phyloP scores from a whole-genome alignment of 2,888 invertebrate species.

The Steromphala cineraria region DNA sequence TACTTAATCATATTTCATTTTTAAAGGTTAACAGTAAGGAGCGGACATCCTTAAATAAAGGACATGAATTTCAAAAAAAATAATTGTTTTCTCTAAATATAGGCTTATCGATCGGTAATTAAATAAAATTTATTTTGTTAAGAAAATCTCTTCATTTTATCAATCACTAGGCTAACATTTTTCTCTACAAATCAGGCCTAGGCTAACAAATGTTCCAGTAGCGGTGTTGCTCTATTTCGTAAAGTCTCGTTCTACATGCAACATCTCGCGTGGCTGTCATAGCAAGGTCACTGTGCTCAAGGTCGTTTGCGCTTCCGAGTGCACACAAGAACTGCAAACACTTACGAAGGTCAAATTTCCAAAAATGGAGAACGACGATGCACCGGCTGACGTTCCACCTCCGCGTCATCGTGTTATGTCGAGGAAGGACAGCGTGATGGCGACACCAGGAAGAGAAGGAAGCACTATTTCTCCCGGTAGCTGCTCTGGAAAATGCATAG shows the following conservation, averaged over 20 bases:
- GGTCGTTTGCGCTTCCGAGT: background rate
- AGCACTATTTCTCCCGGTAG: slow-evolving; percentile 66
- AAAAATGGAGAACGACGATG: slow-evolving; percentile 8
- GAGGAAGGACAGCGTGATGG: slow-evolving; percentile 61
- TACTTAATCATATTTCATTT: too few relatives aligned
- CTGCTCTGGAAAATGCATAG: slow-evolving; percentile 90
- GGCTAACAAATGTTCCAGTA: too few relatives aligned
- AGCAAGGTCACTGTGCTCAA: slow-evolving; percentile 1
- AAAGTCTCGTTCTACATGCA: background rate
- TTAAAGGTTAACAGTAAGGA: too few relatives aligned
- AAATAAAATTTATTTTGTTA: too few relatives aligned
- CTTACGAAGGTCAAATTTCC: background rate
- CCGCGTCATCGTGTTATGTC: slow-evolving; percentile 2
- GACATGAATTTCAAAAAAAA: too few relatives aligned
- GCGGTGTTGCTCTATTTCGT: too few relatives aligned
- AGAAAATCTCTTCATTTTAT: too few relatives aligned
- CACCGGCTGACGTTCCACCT: background rate
- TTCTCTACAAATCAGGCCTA: too few relatives aligned
- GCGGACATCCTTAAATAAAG: too few relatives aligned
- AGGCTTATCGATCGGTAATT: too few relatives aligned
- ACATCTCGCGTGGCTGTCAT: background rate
- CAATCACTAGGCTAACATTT: too few relatives aligned
- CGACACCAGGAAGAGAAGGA: slow-evolving; percentile 73
- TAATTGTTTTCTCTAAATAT: too few relatives aligned
- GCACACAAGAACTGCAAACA: background rate